Percentiles rank a stretch among this genome's conserved stretches.
phyloP scores from a whole-genome alignment of 2,888 invertebrate genomes.

The Amblyteles armatorius region DNA sequence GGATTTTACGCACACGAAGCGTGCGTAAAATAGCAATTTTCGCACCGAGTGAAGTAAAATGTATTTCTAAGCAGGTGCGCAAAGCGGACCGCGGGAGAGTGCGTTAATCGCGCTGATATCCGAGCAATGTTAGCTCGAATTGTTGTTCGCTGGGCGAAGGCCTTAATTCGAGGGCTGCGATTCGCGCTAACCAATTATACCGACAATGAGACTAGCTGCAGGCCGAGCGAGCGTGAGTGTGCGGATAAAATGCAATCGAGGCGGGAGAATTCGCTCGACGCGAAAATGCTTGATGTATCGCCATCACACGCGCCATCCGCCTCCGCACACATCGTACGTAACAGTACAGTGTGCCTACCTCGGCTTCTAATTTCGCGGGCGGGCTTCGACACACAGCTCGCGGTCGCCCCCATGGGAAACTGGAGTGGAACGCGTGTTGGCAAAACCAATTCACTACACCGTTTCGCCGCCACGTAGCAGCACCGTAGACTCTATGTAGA shows the following conservation, averaged over 20 bases:
- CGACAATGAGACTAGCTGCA: slow-evolving; percentile 45
- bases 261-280: slow-evolving; percentile 23
- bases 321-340: slow-evolving; percentile 32
- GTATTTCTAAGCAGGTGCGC: not conserved
- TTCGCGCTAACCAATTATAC: slow-evolving; percentile 54
- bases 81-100: not conserved
- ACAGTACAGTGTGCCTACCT: not conserved
- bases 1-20: too few relatives aligned
- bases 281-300: slow-evolving; percentile 24
- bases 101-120: not conserved
- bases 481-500: not conserved
- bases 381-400: slow-evolving; percentile 45
- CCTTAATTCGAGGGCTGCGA: slow-evolving; percentile 47
- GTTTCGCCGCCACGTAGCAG: slow-evolving; percentile 19
- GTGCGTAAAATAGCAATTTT: too few relatives aligned
- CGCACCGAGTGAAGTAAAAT: too few relatives aligned
- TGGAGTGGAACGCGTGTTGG: slow-evolving; percentile 45
- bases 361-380: slow-evolving; percentile 53
- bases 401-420: slow-evolving; percentile 55
- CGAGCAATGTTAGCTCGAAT: slow-evolving; percentile 13
- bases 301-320: slow-evolving; percentile 15
- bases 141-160: slow-evolving; percentile 47
- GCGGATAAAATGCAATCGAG: slow-evolving; percentile 42
- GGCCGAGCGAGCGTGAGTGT: slow-evolving; percentile 20
- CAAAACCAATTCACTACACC: slow-evolving; percentile 27